These are phyloP conservation scores for Acinonyx jubatus DNA, from an alignment of 2,113 vertebrate genomes.

Conservation along the genomic window DNA sequence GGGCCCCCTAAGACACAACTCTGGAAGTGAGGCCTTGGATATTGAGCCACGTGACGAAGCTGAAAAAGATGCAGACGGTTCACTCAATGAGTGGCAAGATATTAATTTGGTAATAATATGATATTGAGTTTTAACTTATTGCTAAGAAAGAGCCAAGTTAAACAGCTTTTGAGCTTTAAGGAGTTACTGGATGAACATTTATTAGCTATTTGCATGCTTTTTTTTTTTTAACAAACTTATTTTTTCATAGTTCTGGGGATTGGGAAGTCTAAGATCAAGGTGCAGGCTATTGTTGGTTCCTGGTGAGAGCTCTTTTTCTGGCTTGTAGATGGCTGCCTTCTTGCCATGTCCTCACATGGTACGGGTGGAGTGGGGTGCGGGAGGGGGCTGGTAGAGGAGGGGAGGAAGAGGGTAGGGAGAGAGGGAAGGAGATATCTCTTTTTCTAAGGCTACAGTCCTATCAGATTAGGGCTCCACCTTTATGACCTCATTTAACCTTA, in stretches of 20 bases:
- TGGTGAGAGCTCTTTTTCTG: not conserved
- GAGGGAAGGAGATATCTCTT: not conserved
- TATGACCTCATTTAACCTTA: not conserved
- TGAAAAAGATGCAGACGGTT: slow-evolving; percentile 58
- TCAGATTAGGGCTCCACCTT: not conserved
- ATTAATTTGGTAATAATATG: slow-evolving; percentile 87
- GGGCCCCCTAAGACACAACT: slow-evolving; percentile 12
- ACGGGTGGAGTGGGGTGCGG: not conserved
- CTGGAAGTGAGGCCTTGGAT: slow-evolving; percentile 33
- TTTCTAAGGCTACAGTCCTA: not conserved
- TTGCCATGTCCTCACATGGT: not conserved
- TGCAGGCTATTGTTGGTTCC: not conserved
- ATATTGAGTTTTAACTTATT: not conserved
- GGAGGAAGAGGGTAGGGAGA: not conserved
- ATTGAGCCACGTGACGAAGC: slow-evolving; percentile 38
- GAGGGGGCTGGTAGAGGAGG: not conserved
- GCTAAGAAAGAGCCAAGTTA: not conserved
- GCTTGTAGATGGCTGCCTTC: not conserved
- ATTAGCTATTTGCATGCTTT: not conserved
- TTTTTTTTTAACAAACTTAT: not conserved
- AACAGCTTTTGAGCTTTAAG: not conserved
- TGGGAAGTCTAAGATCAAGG: not conserved
- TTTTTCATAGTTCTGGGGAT: not conserved
- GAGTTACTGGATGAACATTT: not conserved
- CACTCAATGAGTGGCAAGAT: slow-evolving; percentile 89